These are phyloP conservation scores for Ornithoptera alexandrae DNA, from an alignment of 2,888 invertebrate genomes.

Conservation along the genomic window DNA sequence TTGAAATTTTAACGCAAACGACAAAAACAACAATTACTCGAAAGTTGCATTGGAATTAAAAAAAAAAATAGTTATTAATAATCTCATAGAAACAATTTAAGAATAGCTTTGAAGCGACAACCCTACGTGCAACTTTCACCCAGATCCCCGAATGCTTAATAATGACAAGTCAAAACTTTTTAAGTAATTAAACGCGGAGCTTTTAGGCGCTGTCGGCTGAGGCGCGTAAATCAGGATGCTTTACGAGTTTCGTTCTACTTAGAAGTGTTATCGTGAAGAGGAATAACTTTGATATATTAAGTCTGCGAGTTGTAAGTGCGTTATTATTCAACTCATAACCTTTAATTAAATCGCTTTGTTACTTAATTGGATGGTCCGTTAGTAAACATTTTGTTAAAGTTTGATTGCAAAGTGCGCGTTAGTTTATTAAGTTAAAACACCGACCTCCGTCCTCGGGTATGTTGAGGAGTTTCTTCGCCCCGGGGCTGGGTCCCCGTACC, in stretches of 20 bases:
- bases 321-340: slow-evolving; percentile 20
- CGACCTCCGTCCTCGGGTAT: slow-evolving; percentile 79
- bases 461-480: slow-evolving; percentile 76
- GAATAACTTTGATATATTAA: slow-evolving; percentile 29
- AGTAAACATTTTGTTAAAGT: slow-evolving; percentile 12
- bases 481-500: slow-evolving; percentile 74
- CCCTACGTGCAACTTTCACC: slow-evolving; percentile 28
- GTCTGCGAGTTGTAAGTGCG: slow-evolving; percentile 22
- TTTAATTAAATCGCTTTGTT: slow-evolving; percentile 22
- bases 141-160: slow-evolving; percentile 34
- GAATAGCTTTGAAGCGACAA: background rate
- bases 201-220: slow-evolving; percentile 39
- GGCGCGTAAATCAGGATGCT: slow-evolving; percentile 30
- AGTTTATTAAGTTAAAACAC: slow-evolving; percentile 30
- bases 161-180: slow-evolving; percentile 53
- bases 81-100: background rate
- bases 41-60: too few relatives aligned
- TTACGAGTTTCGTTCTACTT: slow-evolving; percentile 28
- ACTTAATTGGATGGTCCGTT: slow-evolving; percentile 22
- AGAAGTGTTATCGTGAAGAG: slow-evolving; percentile 19
- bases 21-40: too few relatives aligned
- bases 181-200: slow-evolving; percentile 50
- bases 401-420: slow-evolving; percentile 1
- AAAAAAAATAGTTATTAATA: too few relatives aligned
- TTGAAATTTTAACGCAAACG: too few relatives aligned